phyloP scores from a whole-genome alignment of 2,113 vertebrate species.

The Brachyhypopomus occidentalis region DNA sequence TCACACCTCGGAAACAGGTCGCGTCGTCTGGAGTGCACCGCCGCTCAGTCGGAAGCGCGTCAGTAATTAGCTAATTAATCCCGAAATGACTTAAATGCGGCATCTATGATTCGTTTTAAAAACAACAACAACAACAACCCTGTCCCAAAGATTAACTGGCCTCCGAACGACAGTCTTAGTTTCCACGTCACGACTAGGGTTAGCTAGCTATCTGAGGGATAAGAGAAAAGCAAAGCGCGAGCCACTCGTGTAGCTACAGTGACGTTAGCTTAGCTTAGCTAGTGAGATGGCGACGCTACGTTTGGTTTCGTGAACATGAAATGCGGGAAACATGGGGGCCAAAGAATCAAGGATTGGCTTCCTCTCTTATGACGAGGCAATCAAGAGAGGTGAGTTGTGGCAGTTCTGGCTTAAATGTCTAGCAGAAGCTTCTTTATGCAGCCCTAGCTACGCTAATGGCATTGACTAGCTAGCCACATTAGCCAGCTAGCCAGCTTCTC shows the following conservation, averaged over 20 bases:
- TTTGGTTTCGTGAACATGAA: constrained; percentile 35
- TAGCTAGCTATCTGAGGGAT: too few species aligned
- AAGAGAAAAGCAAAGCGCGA: neutral
- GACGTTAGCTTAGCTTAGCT: neutral
- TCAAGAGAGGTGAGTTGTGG: constrained; percentile 72
- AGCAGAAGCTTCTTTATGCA: too few species aligned
- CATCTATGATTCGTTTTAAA: neutral
- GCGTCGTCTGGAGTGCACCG: too few species aligned
- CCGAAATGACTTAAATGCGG: neutral
- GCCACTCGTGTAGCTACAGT: neutral
- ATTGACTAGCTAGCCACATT: too few species aligned
- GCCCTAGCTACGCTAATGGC: too few species aligned
- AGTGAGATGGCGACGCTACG: neutral
- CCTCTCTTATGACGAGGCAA: constrained; percentile 81
- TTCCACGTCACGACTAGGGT: neutral
- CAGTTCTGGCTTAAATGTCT: too few species aligned
- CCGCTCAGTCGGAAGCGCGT: too few species aligned
- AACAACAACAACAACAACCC: neutral
- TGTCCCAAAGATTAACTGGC: neutral
- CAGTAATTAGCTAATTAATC: neutral
- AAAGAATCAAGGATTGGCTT: constrained; percentile 85
- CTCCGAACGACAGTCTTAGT: neutral
- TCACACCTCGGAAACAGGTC: too few species aligned
- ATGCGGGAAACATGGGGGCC: constrained; percentile 75
- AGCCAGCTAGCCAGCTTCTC: neutral